Evolutionary conservation across 2,888 invertebrate genomes (phyloP), one percentile per base, ranked within the genome.

Genomic region (Tanypteryx hageni): DNA sequence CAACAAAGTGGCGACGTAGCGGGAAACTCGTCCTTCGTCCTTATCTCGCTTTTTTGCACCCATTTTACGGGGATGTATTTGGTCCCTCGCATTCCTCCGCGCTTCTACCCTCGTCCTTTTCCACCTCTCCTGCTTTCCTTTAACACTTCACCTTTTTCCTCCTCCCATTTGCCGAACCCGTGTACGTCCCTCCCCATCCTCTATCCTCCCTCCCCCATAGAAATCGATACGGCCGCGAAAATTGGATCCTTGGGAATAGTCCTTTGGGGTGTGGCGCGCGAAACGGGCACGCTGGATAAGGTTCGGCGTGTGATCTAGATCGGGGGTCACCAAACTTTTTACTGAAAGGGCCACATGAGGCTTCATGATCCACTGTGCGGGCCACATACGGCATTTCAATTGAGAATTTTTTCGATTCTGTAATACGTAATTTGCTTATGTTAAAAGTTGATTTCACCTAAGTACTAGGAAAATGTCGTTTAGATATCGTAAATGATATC

Each of bases 211-310:
- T 18, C 76, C 22, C 27, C 27, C 22, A 27, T 22, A 68, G 68
- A 68, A 27, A 76, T 76, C 76, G 76, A 76, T 76, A 10, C 27
- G 76, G 76, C 76, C 76, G 76, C 27, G 76, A 76, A 76, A 76
- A 76, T 76, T 76, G 76, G 22, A 76, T 76, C 76, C 76, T 22
- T 76, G 76, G 76, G 14, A 64, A 64, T 64, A n/a, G 14, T 22
- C 76, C 76, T 76, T 76, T 13, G 22, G 76, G 76, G 76, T 76
- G 76, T 76, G 76, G 76, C 27, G 22, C 16, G 1, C 9, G 68
- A 8, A 11, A 18, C 22, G 76, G 76, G 44, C 44, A 44, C 1
- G 5, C 44, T 44, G 44, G 44, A 44, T 44, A 44, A 44, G 44
- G 44, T 44, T 44, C 44, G 44, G 44, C 44, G 44, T 44, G 44